These are phyloP conservation scores for Ptychadena robeensis DNA, from an alignment of 2,797 vertebrate species.

Conservation along the genomic window DNA sequence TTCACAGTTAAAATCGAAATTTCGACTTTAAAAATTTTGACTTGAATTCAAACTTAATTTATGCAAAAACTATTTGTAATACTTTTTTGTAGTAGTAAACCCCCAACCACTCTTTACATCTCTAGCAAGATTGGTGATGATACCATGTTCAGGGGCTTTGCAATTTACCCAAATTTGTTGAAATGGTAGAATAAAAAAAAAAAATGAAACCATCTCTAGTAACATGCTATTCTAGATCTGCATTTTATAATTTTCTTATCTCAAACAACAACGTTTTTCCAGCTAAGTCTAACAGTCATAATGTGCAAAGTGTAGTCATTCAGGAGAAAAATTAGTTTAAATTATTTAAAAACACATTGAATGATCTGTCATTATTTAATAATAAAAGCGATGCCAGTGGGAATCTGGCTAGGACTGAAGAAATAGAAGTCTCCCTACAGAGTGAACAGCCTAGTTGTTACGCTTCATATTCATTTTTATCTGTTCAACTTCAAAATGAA, in stretches of 20 bases:
- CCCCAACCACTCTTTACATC: too few relatives aligned
- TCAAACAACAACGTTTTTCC: constrained; percentile 27
- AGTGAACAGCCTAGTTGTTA: not conserved
- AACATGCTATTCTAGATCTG: not conserved
- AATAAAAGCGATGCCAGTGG: constrained; percentile 16
- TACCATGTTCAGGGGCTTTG: too few relatives aligned
- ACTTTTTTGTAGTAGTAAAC: too few relatives aligned
- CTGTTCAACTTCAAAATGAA: not conserved
- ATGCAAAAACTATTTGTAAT: too few relatives aligned
- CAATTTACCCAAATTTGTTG: too few relatives aligned
- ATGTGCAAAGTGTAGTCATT: constrained; percentile 1
- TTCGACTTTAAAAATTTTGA: too few relatives aligned
- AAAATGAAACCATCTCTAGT: too few relatives aligned
- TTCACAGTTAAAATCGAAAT: too few relatives aligned
- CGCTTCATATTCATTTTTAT: constrained; percentile 7
- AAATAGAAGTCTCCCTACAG: constrained; percentile 2
- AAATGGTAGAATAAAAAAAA: too few relatives aligned
- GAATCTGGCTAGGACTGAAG: not conserved
- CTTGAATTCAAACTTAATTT: too few relatives aligned
- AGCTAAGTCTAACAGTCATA: not conserved
- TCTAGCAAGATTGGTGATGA: too few relatives aligned
- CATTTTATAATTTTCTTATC: constrained; percentile 31
- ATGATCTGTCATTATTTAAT: constrained; percentile 16
- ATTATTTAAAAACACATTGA: constrained; percentile 24
- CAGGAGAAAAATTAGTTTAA: constrained; percentile 16